Evolutionary conservation across 23 tunicate species (phyloP).

Genomic region (Phallusia fumigata): DNA sequence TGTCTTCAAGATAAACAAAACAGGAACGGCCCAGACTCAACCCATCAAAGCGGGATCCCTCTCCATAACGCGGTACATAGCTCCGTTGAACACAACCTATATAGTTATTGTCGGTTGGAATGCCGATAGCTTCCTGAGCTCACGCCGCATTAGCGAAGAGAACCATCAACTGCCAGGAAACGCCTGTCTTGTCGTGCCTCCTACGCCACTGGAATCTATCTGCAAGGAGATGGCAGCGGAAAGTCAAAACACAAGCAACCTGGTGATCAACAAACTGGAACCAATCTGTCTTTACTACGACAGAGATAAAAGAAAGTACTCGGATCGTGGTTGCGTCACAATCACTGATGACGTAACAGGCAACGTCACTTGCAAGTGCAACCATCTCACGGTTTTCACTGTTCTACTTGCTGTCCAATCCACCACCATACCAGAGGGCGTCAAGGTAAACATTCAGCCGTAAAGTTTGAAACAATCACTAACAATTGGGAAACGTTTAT

Average conservation of each 20-base stretch:
- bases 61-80: not conserved
- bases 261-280: not conserved
- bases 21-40: not conserved
- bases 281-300: not conserved
- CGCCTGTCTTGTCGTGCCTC: not conserved
- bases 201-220: not conserved
- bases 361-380: slow-evolving; percentile 1
- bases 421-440: not conserved
- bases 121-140: not conserved
- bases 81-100: not conserved
- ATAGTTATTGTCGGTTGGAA: not conserved
- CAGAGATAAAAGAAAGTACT: not conserved
- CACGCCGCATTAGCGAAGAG: not conserved
- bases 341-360: not conserved
- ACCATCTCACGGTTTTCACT: not conserved
- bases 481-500: not conserved
- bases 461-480: not conserved
- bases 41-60: not conserved
- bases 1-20: not conserved
- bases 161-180: not conserved
- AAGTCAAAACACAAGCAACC: not conserved
- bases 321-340: not conserved
- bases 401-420: not conserved
- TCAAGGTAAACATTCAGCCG: not conserved
- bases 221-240: not conserved